Evolutionary conservation across 2,888 invertebrate genomes (phyloP).

Genomic region (Apoda limacodes): DNA sequence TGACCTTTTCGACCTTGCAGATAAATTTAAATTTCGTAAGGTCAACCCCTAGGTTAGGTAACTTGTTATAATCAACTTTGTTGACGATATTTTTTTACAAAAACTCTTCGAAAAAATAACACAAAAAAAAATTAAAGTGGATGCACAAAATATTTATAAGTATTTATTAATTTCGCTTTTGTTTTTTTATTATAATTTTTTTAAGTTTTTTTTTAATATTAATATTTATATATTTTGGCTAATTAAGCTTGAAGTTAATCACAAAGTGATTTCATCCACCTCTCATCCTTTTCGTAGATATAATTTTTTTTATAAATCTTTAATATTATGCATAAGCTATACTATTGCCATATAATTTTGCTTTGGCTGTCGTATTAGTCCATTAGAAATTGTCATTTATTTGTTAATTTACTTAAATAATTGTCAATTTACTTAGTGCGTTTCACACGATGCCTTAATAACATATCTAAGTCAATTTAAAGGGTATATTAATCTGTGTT

Average conservation of each 20-base stretch:
- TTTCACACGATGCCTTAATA: slow-evolving; percentile 70
- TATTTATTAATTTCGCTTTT: slow-evolving; percentile 53
- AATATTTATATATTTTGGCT: slow-evolving; percentile 65
- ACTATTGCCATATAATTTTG: slow-evolving; percentile 54
- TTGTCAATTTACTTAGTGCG: slow-evolving; percentile 61
- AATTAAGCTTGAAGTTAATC: slow-evolving; percentile 21
- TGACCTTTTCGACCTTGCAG: slow-evolving; percentile 40
- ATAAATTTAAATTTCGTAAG: slow-evolving; percentile 40
- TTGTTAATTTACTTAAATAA: background rate
- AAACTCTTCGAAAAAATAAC: slow-evolving; percentile 35
- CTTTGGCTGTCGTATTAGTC: slow-evolving; percentile 67
- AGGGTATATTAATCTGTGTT: slow-evolving; percentile 46
- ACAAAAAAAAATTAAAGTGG: slow-evolving; percentile 53
- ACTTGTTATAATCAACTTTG: slow-evolving; percentile 29
- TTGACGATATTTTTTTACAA: slow-evolving; percentile 53
- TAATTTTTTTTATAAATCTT: slow-evolving; percentile 28
- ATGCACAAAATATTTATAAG: slow-evolving; percentile 54
- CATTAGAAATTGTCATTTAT: slow-evolving; percentile 38
- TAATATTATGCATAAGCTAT: slow-evolving; percentile 26
- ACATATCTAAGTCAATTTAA: slow-evolving; percentile 69
- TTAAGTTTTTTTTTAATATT: slow-evolving; percentile 37
- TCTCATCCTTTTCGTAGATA: slow-evolving; percentile 24
- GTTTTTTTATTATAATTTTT: slow-evolving; percentile 31
- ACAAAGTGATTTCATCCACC: background rate
- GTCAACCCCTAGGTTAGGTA: slow-evolving; percentile 38